Conservation (phyloP, 1,140 invertebrate genomes). For the Planococcus citri region DNA sequence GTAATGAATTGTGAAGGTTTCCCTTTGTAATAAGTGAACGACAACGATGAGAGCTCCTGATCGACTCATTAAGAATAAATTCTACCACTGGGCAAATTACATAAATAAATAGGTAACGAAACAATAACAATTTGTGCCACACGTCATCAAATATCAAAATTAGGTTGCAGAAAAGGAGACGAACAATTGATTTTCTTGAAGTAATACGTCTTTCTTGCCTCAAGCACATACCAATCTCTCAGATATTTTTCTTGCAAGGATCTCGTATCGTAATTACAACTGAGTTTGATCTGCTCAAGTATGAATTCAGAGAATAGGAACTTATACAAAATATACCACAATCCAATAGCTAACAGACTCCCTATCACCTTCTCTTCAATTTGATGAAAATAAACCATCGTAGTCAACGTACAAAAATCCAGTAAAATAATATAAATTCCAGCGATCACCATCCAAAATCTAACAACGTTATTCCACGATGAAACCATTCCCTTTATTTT, state of each 20-base stretch:
- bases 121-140: no score
- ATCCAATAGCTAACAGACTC: neutral
- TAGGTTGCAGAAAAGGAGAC: neutral
- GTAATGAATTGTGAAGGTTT: no score
- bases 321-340: neutral
- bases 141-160: neutral
- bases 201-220: neutral
- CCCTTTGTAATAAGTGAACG: no score
- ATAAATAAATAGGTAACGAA: neutral
- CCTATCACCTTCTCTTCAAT: neutral
- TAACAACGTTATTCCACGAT: neutral
- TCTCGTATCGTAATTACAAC: neutral
- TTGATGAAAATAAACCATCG: neutral
- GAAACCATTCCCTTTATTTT: neutral
- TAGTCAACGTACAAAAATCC: neutral
- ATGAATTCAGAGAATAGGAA: neutral
- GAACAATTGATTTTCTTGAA: neutral
- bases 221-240: neutral
- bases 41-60: no score
- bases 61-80: no score
- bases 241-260: neutral
- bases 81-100: no score
- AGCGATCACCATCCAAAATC: neutral
- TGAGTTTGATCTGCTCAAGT: neutral
- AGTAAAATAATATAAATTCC: neutral